Percentiles rank a stretch among this genome's conserved stretches.
Conservation (phyloP, 2,797 vertebrate genomes). For the Lepus townsendii region DNA sequence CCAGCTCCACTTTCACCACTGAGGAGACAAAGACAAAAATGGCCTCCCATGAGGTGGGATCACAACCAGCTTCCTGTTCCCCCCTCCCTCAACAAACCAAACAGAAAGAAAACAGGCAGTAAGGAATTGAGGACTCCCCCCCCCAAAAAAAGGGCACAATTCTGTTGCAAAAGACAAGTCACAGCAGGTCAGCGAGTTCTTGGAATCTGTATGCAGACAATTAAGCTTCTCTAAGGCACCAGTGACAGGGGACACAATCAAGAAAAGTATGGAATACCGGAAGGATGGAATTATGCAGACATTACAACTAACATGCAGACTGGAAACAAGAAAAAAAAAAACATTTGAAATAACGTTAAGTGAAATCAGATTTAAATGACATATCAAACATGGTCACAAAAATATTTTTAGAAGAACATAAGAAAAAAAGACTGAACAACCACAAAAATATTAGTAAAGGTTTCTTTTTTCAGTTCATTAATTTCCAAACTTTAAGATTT, state of each 20-base stretch:
- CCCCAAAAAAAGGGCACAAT: not conserved
- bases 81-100: not conserved
- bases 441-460: constrained; percentile 30
- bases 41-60: not conserved
- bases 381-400: not conserved
- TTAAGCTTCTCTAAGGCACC: not conserved
- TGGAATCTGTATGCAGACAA: not conserved
- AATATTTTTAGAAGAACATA: not conserved
- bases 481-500: too few species aligned
- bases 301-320: not conserved
- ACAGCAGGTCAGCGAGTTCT: not conserved
- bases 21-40: constrained; percentile 76
- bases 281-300: constrained; percentile 9
- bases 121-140: not conserved
- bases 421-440: not conserved
- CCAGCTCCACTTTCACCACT: constrained; percentile 99
- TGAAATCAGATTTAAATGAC: not conserved
- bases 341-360: not conserved
- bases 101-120: not conserved
- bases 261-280: not conserved
- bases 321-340: not conserved
- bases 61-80: not conserved
- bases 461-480: not conserved
- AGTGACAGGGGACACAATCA: not conserved
- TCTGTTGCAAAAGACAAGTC: not conserved